A percentile compares a stretch with the other conserved stretches of the same genome.
Conservation (phyloP, 2,888 invertebrate genomes). For the Pseudeuparius sepicola region DNA sequence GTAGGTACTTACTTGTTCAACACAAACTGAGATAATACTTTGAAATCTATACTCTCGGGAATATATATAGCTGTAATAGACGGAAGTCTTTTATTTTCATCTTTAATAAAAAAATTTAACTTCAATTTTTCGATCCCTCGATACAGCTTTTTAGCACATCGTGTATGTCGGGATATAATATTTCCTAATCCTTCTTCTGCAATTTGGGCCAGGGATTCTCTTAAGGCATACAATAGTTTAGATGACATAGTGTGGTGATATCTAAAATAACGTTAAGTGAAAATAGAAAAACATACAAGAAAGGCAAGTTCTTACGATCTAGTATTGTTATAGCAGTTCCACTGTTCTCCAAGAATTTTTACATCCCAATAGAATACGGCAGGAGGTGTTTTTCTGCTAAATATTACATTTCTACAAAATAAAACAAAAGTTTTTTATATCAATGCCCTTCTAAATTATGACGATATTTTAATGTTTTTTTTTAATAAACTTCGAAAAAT, state of each 20-base stretch:
- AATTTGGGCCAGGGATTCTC: conserved; percentile 66
- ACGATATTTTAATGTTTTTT: too few species aligned
- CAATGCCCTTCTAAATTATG: too few species aligned
- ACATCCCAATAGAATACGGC: conserved; percentile 64
- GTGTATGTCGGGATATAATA: conserved; percentile 62
- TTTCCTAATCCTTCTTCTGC: conserved; percentile 60
- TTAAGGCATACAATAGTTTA: conserved; percentile 66
- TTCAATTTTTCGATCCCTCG: conserved; percentile 56
- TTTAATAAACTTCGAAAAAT: too few species aligned
- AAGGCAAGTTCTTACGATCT: conserved; percentile 45
- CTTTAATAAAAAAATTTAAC: conserved; percentile 58
- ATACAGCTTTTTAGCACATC: conserved; percentile 56
- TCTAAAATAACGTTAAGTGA: conserved; percentile 38
- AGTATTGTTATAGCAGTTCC: conserved; percentile 59
- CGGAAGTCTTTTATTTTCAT: conserved; percentile 54
- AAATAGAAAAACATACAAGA: conserved; percentile 5
- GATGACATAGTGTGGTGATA: conserved; percentile 90
- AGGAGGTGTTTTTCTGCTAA: conserved; percentile 45
- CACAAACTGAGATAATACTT: too few species aligned
- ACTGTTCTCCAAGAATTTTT: conserved; percentile 62
- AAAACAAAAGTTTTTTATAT: conserved; percentile 15
- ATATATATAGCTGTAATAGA: conserved; percentile 60
- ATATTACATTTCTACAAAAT: conserved; percentile 45
- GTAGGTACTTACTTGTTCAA: too few species aligned
- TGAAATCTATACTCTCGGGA: conserved; percentile 55